phyloP scores from a whole-genome alignment of 2,113 vertebrate genomes.

The Oryzias woworae region DNA sequence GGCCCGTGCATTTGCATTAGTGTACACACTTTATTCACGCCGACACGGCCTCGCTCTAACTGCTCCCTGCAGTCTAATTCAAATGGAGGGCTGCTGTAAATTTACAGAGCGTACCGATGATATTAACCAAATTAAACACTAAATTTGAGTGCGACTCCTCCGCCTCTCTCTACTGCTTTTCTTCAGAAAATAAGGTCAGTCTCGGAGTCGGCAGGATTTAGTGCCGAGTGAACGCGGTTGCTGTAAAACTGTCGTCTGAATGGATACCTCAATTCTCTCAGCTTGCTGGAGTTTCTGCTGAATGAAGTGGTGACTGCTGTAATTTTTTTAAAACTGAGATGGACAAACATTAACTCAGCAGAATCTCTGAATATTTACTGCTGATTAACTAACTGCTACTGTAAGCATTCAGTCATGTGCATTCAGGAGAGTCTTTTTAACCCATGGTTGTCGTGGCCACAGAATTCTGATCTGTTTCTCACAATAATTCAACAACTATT shows the following conservation, averaged over 20 bases:
- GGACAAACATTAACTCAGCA: conserved; percentile 27
- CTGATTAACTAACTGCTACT: neutral
- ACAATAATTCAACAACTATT: too few relatives aligned
- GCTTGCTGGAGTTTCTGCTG: conserved; percentile 21
- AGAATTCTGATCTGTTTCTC: too few relatives aligned
- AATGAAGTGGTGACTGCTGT: conserved; percentile 9
- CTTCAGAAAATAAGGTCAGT: conserved; percentile 37
- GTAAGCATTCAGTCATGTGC: neutral
- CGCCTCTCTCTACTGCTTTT: conserved; percentile 10
- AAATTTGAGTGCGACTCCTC: conserved; percentile 46
- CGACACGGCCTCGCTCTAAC: conserved; percentile 45
- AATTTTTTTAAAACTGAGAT: conserved; percentile 29
- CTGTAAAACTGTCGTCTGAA: conserved; percentile 70
- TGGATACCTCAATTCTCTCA: conserved; percentile 57
- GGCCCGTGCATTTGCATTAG: conserved; percentile 61
- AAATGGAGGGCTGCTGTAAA: conserved; percentile 59
- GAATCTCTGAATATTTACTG: neutral
- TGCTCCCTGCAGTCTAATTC: conserved; percentile 52
- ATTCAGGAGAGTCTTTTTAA: too few relatives aligned
- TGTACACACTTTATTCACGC: conserved; percentile 48
- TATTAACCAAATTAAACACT: conserved; percentile 76
- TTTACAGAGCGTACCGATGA: conserved; percentile 40
- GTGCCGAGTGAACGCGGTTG: conserved; percentile 48
- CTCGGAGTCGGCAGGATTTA: conserved; percentile 55
- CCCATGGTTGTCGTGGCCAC: too few relatives aligned